phyloP scores from a whole-genome alignment of 2,797 vertebrate genomes.

The Allobates femoralis region DNA sequence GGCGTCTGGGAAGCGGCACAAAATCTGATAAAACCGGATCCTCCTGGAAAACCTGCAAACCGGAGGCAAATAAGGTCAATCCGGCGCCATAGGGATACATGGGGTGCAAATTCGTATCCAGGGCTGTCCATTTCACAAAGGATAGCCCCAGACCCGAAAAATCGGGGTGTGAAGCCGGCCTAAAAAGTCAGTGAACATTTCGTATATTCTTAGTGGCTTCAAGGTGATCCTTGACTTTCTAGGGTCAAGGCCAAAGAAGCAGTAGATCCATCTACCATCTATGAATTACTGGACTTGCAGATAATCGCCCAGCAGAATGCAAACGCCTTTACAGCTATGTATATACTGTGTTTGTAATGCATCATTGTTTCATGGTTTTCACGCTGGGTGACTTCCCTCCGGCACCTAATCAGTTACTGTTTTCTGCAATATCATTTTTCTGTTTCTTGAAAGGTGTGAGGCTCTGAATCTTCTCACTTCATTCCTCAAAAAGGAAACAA shows the following conservation, averaged over 20 bases:
- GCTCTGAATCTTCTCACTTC: slow-evolving; percentile 50
- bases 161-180: too few relatives aligned
- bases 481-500: slow-evolving; percentile 55
- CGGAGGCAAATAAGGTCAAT: too few relatives aligned
- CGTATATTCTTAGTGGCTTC: too few relatives aligned
- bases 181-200: too few relatives aligned
- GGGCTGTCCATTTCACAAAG: too few relatives aligned
- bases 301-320: neutral
- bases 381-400: neutral
- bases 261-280: neutral
- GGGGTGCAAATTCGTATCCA: too few relatives aligned
- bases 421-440: slow-evolving; percentile 29
- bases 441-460: slow-evolving; percentile 38
- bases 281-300: neutral
- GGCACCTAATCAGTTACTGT: slow-evolving; percentile 19
- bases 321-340: neutral
- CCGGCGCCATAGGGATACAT: too few relatives aligned
- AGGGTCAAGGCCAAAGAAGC: neutral
- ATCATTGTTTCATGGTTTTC: neutral
- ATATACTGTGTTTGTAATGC: neutral
- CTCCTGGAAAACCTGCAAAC: too few relatives aligned
- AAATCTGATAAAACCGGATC: too few relatives aligned
- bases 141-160: too few relatives aligned
- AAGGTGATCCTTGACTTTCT: neutral
- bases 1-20: too few relatives aligned